Base-by-base conservation (phyloP, 92 coral and sea anemone genomes). In the Zoanthus solanderi region DNA sequence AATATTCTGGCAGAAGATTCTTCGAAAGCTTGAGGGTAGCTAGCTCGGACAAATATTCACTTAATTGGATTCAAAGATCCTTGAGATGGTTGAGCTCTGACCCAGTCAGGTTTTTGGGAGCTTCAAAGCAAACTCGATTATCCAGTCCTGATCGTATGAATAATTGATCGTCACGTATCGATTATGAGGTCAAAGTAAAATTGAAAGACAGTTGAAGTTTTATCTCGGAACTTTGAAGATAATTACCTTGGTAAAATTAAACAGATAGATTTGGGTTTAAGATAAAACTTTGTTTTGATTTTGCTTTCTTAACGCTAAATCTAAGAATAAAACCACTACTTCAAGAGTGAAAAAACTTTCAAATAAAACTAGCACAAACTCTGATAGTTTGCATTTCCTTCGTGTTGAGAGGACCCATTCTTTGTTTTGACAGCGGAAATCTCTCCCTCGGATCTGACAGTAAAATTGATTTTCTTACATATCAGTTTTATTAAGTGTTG, bases 361-460 rank as follows among this genome's bases (percentile, higher is more conserved):
- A 4, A 58, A 65, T 30, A 61, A 79, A 80, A 80, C 75, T 63
- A 81, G 66, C 60, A 66, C 23, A 10, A 65, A 12, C n/a, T 80
- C 12, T 48, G 6, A 31, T 30, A 28, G 29, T 14, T 31, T 81
- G 75, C 66, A 65, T 81, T 81, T 81, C 85, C 85, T 81, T 67
- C 75, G 61, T 18, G n/a, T 67, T 81, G 56, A 12, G 13, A 5
- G n/a, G 15, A 37, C 9, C 28, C 58, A 18, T 48, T 46, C 85
- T 73, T 53, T 18, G n/a, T 10, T 46, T 18, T 81, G 85, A 81
- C 76, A 81, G 63, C 85, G 85, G 85, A 81, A 81, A 81, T 81
- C 75, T 12, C 75, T 66, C 9, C 60, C 85, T 46, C 60, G 67
- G 23, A 67, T 81, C 75, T 81, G 85, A 81, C 85, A 81, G 63